A percentile compares a stretch with the other conserved stretches of the same genome.
These are phyloP conservation scores for Oreochromis aureus DNA, from an alignment of 2,113 vertebrate species.

Conservation along the genomic window DNA sequence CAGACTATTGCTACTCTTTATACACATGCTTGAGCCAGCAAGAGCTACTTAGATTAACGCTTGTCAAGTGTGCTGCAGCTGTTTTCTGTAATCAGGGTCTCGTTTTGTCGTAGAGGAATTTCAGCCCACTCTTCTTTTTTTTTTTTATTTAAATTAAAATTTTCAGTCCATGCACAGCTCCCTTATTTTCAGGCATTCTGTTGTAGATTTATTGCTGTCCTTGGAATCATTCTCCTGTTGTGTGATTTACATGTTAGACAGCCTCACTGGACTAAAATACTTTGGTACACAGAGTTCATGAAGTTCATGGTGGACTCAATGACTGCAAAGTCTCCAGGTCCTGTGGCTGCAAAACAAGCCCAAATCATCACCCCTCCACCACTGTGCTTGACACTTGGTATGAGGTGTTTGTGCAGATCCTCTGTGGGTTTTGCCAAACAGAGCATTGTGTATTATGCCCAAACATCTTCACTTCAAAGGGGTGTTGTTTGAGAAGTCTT, in stretches of 20 bases:
- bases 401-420: background rate
- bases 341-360: too few relatives aligned
- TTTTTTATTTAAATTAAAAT: too few relatives aligned
- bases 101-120: rapidly evolving
- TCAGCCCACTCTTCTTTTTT: background rate
- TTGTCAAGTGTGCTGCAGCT: background rate
- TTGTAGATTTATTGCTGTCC: background rate
- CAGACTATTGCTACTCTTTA: background rate
- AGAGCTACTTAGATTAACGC: background rate
- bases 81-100: background rate
- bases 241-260: background rate
- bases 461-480: background rate
- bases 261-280: too few relatives aligned
- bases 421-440: background rate
- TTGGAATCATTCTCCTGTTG: background rate
- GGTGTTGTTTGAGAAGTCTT: background rate
- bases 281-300: too few relatives aligned
- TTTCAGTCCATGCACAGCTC: background rate
- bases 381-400: background rate
- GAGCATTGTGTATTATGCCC: background rate
- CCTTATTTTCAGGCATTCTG: background rate
- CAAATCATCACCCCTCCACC: background rate
- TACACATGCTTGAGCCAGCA: background rate
- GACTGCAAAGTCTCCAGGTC: too few relatives aligned
- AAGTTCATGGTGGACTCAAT: too few relatives aligned